Evolutionary conservation across 30 jellyfish, hydroid and myxozoan species (phyloP).

Genomic region (Aurelia sp.): DNA sequence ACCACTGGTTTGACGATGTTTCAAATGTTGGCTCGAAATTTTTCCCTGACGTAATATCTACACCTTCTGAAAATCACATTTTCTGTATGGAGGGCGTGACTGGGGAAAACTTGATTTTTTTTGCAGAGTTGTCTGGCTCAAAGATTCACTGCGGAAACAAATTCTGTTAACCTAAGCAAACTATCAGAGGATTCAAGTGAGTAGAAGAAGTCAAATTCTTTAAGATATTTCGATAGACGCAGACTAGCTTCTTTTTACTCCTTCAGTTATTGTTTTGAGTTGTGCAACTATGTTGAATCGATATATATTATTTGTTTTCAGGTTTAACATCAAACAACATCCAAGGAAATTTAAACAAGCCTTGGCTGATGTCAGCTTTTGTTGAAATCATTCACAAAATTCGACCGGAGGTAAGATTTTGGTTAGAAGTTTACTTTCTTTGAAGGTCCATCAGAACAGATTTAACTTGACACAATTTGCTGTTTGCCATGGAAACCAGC

Average conservation of each 20-base stretch:
- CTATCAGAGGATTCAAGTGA: slow-evolving; percentile 54
- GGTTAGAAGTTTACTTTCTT: no score
- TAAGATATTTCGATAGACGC: no score
- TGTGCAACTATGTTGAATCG: background rate
- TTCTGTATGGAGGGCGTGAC: no score
- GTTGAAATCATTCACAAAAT: slow-evolving; percentile 41
- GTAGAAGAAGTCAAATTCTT: background rate
- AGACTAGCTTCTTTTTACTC: background rate
- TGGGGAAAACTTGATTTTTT: background rate
- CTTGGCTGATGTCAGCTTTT: slow-evolving; percentile 53
- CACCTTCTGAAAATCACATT: no score
- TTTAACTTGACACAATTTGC: no score
- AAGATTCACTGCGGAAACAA: slow-evolving; percentile 34
- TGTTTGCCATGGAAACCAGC: no score
- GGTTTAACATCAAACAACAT: slow-evolving; percentile 32
- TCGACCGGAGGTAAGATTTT: slow-evolving; percentile 32
- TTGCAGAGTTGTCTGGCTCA: slow-evolving; percentile 66
- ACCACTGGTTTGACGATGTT: no score
- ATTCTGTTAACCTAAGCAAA: slow-evolving; percentile 52
- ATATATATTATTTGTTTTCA: background rate
- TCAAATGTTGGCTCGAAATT: no score
- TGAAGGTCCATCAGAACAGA: no score
- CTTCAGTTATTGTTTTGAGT: background rate
- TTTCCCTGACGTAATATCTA: no score
- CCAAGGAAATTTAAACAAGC: slow-evolving; percentile 42